Evolutionary conservation across 2,797 vertebrate species (phyloP), one percentile per base, ranked within the genome.

Genomic region (Callimico goeldii): DNA sequence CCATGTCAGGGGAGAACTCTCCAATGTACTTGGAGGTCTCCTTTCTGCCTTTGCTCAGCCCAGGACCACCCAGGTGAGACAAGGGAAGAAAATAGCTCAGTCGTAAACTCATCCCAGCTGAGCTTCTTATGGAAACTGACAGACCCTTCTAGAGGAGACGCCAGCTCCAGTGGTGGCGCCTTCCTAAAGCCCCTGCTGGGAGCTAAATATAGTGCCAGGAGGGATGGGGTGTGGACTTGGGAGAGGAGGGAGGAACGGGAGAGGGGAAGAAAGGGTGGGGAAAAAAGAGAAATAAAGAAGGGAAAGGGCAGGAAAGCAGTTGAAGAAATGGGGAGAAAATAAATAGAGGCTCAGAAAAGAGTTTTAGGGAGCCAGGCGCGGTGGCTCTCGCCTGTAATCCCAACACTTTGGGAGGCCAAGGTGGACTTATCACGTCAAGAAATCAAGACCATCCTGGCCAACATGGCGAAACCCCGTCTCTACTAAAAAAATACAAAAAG

Each of bases 121-220:
- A 46, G 86, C 90, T 97, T 97, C 97, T 98, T 90, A 96, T 90
- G 94, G 97, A 98, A 98, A 98, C 91, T 93, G 98, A 97, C 94
- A 96, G 98, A 93, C 97, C 96, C 93, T 57, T 41, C 85, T 94
- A 97, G 97, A 86, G 90, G 5, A 97, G 64, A 67, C 0, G 5
- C 94, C 83, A 75, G 86, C 75, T 61, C 98, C 94, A 94, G 80
- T 33, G 73, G 88, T 9, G 77, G 94, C 1, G 64, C 80, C 97
- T 97, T 91, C 77, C 88, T 97, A 97, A 98, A 85, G 95, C 98
- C 94, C 94, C 92, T 93, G 88, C 97, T 98, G 96, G 28, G 88
- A 97, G 97, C 98, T 98, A 98, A 98, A 98, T 97, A 95, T 90
- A 98, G 98, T 90, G 3, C 30, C n/a, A 86, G 43, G 73, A 94